Base-by-base conservation (phyloP, 92 coral and sea anemone species). In the Palythoa grandiflora region DNA sequence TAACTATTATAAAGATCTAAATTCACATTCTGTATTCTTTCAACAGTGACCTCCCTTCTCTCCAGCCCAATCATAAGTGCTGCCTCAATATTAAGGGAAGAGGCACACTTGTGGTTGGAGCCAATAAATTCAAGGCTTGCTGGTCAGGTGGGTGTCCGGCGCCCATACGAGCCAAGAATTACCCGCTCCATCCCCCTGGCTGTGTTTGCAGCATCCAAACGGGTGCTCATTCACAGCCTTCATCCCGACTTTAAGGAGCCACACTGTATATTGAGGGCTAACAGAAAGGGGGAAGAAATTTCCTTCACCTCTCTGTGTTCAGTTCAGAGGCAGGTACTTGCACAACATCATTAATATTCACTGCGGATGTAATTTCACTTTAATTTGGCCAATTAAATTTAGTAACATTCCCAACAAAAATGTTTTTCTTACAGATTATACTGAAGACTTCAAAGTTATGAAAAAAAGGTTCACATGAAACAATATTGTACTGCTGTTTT, bases 271-370 rank as follows among this genome's bases (percentile, higher is more conserved):
- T 0, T 21, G 12, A 68, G 39, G 39, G 13, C 38, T 13, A 28
- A 28, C 28, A 28, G 28, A 28, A 28, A 28, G 28, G 28, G 28
- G 28, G 28, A 28, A 28, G 28, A 20, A 21, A 68, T 68, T 68
- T 68, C 38, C 21, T 68, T 68, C 73, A 68, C 40, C 73, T 68
- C 73, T 7, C 11, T 68, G 15, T 68, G 44, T 68, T 68, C 73
- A n/a, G 68, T 61, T 61, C 68, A 61, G 68, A 61, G 20, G 8
- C 6, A 61, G 38, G 38, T 66, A 66, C 63, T 10, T 57, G 63
- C 15, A 57, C 63, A 57, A 57, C 15, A 7, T 11, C 15, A 7
- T 11, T 57, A 57, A 57, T 10, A 10, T 57, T 57, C 63, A 57
- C 63, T 57, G 15, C 63, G 15, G 63, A 57, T 57, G 15, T 57